Conservation (phyloP, 2,888 invertebrate genomes). For the Trachelus stipa region DNA sequence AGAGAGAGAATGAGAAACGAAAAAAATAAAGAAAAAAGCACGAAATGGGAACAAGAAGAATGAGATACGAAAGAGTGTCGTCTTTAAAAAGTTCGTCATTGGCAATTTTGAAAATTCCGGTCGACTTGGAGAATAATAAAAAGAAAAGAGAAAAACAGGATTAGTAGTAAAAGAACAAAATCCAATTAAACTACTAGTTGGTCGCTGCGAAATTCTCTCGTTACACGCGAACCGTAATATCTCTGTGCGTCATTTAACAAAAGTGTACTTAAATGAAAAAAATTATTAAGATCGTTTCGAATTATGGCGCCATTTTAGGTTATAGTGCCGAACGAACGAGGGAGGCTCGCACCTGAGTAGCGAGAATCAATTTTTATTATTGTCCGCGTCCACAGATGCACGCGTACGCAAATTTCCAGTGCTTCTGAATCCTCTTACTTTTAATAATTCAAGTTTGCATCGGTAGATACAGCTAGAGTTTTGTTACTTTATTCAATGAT, state of each 20-base stretch:
- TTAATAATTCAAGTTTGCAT: not conserved
- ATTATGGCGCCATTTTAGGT: not conserved
- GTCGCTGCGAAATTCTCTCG: not conserved
- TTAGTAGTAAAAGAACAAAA: not conserved
- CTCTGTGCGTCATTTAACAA: not conserved
- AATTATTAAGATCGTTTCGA: not conserved
- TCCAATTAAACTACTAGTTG: not conserved
- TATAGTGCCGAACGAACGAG: not conserved
- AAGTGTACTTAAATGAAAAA: not conserved
- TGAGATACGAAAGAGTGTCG: not conserved
- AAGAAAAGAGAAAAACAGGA: not conserved
- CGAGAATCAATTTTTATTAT: not conserved
- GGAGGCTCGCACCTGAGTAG: not conserved
- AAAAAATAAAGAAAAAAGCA: not conserved
- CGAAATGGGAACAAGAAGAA: not conserved
- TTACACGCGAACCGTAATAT: not conserved
- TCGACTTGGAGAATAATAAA: constrained; percentile 6
- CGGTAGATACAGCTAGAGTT: not conserved
- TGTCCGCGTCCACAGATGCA: not conserved
- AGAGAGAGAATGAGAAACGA: constrained; percentile 1
- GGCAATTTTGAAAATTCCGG: not conserved
- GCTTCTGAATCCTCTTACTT: not conserved
- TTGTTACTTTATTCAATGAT: not conserved
- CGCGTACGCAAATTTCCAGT: not conserved
- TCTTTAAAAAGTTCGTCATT: not conserved